A percentile compares a stretch with the other conserved stretches of the same genome.
phyloP scores from a whole-genome alignment of 2,888 invertebrate genomes.

The Amiota communis region DNA sequence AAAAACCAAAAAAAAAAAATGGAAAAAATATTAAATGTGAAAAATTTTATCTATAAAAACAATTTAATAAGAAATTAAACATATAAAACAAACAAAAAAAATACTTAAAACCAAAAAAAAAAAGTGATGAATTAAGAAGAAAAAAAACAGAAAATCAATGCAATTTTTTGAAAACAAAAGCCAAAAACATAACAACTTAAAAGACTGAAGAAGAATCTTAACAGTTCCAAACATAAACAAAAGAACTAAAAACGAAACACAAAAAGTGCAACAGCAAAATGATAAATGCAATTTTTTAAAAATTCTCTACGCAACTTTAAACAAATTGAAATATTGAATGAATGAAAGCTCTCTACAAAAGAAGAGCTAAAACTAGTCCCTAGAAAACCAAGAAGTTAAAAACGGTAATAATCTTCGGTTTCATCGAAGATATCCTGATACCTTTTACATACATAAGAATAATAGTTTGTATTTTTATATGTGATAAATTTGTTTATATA shows the following conservation, averaged over 20 bases:
- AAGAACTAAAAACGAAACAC: not conserved
- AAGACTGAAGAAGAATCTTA: constrained; percentile 1
- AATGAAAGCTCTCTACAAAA: too few relatives aligned
- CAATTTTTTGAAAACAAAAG: constrained; percentile 13
- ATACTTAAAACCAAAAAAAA: constrained; percentile 22
- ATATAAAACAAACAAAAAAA: constrained; percentile 18
- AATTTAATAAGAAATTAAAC: constrained; percentile 33
- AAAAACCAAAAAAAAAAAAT: constrained; percentile 10
- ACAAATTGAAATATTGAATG: too few relatives aligned
- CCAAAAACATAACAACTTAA: not conserved
- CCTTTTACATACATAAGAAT: too few relatives aligned
- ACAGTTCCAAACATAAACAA: not conserved
- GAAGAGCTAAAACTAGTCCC: too few relatives aligned
- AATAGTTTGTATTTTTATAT: too few relatives aligned
- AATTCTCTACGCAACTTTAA: too few relatives aligned
- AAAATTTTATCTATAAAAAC: constrained; percentile 8
- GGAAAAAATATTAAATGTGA: constrained; percentile 28
- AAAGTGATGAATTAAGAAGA: constrained; percentile 32
- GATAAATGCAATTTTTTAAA: too few relatives aligned
- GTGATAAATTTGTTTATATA: too few relatives aligned
- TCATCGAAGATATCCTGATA: too few relatives aligned
- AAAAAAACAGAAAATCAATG: constrained; percentile 29
- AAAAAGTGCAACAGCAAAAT: not conserved
- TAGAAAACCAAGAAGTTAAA: too few relatives aligned
- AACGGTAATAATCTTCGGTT: too few relatives aligned